Evolutionary conservation across 92 coral and sea anemone species (phyloP).

Genomic region (Bergia sp.): DNA sequence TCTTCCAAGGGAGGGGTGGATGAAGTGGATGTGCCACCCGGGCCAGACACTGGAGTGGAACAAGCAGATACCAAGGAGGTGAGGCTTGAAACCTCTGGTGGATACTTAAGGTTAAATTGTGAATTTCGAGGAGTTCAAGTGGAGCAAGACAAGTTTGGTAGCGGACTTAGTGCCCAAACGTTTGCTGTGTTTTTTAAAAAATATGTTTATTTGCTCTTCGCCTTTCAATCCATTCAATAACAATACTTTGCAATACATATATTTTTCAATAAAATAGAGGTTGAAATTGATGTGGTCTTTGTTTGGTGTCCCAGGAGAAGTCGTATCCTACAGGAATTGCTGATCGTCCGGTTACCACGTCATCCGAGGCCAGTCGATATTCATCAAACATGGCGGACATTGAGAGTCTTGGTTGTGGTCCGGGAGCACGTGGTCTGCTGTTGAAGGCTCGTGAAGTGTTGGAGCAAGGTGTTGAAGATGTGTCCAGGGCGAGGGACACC

Average conservation of each 20-base stretch:
- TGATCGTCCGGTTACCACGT: conserved; percentile 45
- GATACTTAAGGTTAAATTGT: background rate
- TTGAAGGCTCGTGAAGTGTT: conserved; percentile 69
- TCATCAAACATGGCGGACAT: conserved; percentile 54
- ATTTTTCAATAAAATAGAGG: too few species aligned
- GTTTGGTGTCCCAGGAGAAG: conserved; percentile 8
- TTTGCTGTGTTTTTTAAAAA: too few species aligned
- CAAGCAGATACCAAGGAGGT: conserved; percentile 61
- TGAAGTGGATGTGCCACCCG: conserved; percentile 41
- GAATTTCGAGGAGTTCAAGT: background rate
- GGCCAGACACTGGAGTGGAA: conserved; percentile 33
- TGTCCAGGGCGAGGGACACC: conserved; percentile 77
- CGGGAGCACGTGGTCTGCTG: conserved; percentile 69
- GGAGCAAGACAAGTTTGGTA: background rate
- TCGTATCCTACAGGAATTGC: background rate
- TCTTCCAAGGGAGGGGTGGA: conserved; percentile 52
- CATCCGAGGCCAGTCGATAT: conserved; percentile 56
- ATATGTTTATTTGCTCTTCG: background rate
- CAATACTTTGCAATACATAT: too few species aligned
- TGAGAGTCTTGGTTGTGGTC: conserved; percentile 57
- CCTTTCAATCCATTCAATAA: background rate
- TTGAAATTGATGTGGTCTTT: too few species aligned
- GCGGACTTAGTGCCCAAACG: background rate
- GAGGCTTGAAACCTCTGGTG: background rate
- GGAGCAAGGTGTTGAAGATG: conserved; percentile 69